Conservation (phyloP, 2,797 vertebrate genomes). For the Malacoctenus gilli region DNA sequence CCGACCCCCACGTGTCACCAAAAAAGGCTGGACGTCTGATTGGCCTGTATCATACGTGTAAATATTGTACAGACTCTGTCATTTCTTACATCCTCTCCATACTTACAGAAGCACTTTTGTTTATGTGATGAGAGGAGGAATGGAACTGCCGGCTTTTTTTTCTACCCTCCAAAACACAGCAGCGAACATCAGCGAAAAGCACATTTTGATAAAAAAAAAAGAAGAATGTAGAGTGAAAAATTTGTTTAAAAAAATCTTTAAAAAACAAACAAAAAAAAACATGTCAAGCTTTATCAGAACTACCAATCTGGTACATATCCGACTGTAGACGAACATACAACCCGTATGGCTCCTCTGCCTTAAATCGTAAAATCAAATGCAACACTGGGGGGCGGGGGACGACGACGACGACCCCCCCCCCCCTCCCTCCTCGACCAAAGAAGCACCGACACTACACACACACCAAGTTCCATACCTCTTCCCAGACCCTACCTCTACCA, state of each 20-base stretch:
- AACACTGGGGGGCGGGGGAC: conserved; percentile 76
- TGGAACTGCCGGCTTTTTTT: conserved; percentile 68
- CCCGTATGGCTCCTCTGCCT: conserved; percentile 71
- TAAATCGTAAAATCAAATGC: conserved; percentile 74
- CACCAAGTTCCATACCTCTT: conserved; percentile 78
- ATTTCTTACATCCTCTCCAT: conserved; percentile 75
- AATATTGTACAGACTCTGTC: conserved; percentile 78
- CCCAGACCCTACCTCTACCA: conserved; percentile 71
- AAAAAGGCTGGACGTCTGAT: conserved; percentile 68
- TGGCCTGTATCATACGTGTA: conserved; percentile 80
- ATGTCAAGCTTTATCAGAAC: conserved; percentile 60
- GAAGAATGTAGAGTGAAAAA: conserved; percentile 71
- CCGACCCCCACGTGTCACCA: conserved; percentile 46
- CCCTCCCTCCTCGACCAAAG: conserved; percentile 83
- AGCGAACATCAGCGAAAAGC: conserved; percentile 38
- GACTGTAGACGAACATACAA: conserved; percentile 66
- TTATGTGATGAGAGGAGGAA: conserved; percentile 77
- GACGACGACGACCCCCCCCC: no score
- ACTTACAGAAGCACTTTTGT: conserved; percentile 81
- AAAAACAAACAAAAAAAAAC: conserved; percentile 24
- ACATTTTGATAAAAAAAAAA: conserved; percentile 55
- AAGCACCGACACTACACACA: conserved; percentile 69
- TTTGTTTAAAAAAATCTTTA: no score
- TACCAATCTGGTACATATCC: conserved; percentile 67
- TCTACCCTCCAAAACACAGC: conserved; percentile 45